These are phyloP conservation scores for Diuraphis noxia DNA, from an alignment of 1,140 invertebrate species.

Conservation along the genomic window DNA sequence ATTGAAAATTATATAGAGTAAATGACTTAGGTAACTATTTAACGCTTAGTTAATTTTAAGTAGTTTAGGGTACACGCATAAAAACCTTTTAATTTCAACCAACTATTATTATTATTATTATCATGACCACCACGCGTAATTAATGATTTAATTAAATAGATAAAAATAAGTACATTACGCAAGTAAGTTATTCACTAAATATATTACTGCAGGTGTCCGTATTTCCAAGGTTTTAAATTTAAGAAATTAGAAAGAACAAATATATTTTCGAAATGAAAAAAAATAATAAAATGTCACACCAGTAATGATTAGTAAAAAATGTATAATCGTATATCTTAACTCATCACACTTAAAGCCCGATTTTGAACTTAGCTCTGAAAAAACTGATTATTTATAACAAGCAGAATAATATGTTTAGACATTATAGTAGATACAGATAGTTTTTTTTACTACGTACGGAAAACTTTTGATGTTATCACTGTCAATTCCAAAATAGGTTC, in stretches of 20 bases:
- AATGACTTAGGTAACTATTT: not conserved
- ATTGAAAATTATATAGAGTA: not conserved
- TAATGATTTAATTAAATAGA: not conserved
- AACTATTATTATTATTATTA: not conserved
- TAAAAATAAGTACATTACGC: not conserved
- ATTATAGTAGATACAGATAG: not conserved
- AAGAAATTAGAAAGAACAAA: not conserved
- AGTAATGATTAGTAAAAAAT: not conserved
- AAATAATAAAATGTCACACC: too few species aligned
- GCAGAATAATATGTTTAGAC: not conserved
- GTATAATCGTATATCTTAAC: not conserved
- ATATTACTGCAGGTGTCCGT: not conserved
- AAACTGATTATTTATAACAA: not conserved
- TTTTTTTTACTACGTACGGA: not conserved
- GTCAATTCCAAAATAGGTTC: not conserved
- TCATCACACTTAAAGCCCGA: not conserved
- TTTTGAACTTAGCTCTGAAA: not conserved
- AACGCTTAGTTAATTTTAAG: slow-evolving; percentile 9
- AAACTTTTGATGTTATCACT: not conserved
- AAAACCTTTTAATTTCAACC: not conserved
- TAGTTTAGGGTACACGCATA: not conserved
- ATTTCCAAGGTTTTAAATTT: not conserved
- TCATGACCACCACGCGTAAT: not conserved
- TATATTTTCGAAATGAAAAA: not conserved
- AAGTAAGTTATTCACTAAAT: not conserved